Base-by-base conservation (phyloP, 2,113 vertebrate genomes). In the Suncus etruscus region DNA sequence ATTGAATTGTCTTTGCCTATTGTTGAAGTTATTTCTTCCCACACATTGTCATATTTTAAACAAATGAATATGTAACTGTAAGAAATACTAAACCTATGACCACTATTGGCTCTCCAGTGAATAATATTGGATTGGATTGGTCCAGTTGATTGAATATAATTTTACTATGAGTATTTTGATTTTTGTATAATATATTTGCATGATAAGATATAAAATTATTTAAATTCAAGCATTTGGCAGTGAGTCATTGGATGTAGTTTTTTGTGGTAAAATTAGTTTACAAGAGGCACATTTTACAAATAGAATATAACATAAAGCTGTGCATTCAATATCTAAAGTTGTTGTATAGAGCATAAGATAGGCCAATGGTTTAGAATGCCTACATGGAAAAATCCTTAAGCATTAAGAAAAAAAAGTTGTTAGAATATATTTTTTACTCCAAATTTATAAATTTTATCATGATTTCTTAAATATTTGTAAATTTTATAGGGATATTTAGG, bases 171-270 rank as follows among this genome's bases (percentile, higher is more conserved):
- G 11, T 16, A 31, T 61, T 84, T 45, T 83, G 15, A 29, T 80
- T 65, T 85, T 82, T 14, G 79, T n/a, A 45, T 45, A n/a, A 73
- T 65, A 0, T 58, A 76, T 81, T 81, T 86, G 89, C 20, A 90
- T n/a, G n/a, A n/a, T 82, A 65, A 61, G 25, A 78, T 77, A 58
- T 54, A 1, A 90, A 95, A 87, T 45, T 27, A 86, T 5, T 39
- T 39, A 39, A 39, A 39, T 39, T 39, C 39, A 39, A 39, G 39
- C 39, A 39, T 39, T 39, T 39, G 39, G 39, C 39, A 39, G 39
- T 39, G 39, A 39, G 39, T 39, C 39, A 39, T 39, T 39, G 39
- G 5, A 39, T 39, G 39, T 3, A 5, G 3, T 39, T 39, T 39
- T 39, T 39, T 39, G 39, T 39, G 39, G 39, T 39, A 39, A 39